Evolutionary conservation across 2,888 invertebrate species (phyloP).

Genomic region (Acholoe squamosa): DNA sequence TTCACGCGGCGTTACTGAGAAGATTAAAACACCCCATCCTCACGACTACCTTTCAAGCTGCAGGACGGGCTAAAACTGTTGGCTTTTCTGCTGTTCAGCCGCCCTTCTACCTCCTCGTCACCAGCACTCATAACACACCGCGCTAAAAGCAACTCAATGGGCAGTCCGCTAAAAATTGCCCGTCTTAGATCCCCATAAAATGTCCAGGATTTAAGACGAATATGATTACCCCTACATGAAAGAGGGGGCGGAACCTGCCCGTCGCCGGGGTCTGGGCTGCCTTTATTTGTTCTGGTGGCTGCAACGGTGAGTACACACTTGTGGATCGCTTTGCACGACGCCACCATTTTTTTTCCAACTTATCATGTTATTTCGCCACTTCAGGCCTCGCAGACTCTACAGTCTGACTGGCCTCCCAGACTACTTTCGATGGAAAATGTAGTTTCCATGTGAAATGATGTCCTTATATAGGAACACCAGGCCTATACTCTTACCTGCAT

Average conservation of each 20-base stretch:
- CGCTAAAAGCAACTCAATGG: constrained; percentile 28
- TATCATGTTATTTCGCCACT: too few relatives aligned
- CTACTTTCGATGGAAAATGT: too few relatives aligned
- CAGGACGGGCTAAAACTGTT: background rate
- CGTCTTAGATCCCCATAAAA: background rate
- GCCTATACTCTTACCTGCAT: too few relatives aligned
- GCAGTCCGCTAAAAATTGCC: background rate
- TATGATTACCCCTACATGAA: background rate
- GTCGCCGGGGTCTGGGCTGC: background rate
- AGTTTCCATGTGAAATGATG: too few relatives aligned
- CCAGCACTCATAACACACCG: background rate
- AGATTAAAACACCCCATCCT: constrained; percentile 2
- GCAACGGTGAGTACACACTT: background rate
- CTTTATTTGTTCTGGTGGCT: background rate
- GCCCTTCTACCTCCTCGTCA: background rate
- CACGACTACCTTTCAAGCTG: background rate
- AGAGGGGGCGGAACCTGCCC: background rate
- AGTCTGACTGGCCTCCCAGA: too few relatives aligned
- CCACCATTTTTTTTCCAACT: too few relatives aligned
- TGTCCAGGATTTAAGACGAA: background rate
- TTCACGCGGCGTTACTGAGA: background rate
- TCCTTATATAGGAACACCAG: too few relatives aligned
- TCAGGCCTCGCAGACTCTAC: too few relatives aligned
- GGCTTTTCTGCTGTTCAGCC: background rate
- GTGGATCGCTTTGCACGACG: background rate